phyloP scores from a whole-genome alignment of 2,888 invertebrate genomes.

The Digitonthophagus gazella region DNA sequence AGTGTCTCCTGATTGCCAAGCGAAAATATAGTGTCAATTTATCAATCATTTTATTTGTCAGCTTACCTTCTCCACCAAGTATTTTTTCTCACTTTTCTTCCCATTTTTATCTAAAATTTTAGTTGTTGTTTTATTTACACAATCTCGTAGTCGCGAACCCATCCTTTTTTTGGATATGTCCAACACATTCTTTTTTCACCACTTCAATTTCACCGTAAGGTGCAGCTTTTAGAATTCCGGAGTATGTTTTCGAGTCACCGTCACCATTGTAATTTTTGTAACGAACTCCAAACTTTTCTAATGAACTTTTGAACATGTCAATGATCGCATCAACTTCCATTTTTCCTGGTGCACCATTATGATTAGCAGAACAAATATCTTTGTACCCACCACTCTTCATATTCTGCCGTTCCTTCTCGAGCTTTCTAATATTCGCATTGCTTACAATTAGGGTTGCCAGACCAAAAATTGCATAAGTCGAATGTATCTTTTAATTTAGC shows the following conservation, averaged over 20 bases:
- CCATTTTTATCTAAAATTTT: constrained; percentile 22
- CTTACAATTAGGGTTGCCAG: constrained; percentile 2
- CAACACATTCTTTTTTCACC: constrained; percentile 33
- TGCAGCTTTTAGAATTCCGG: constrained; percentile 27
- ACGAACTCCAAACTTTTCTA: constrained; percentile 19
- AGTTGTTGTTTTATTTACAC: neutral
- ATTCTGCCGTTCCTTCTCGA: constrained; percentile 1
- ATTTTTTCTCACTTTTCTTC: constrained; percentile 21
- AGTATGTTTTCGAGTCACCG: constrained; percentile 32
- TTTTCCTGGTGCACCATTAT: constrained; percentile 2
- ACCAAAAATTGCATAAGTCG: too few relatives aligned
- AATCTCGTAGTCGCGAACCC: constrained; percentile 30
- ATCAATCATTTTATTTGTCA: constrained; percentile 37
- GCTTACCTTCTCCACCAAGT: constrained; percentile 24
- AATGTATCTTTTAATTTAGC: too few relatives aligned
- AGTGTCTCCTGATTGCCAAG: constrained; percentile 36
- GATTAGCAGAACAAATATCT: neutral
- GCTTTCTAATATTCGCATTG: neutral
- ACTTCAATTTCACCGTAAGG: constrained; percentile 29
- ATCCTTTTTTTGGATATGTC: constrained; percentile 33
- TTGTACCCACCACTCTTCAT: constrained; percentile 1
- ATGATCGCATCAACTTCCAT: neutral
- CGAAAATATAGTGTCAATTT: constrained; percentile 39
- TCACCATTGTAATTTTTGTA: constrained; percentile 32
- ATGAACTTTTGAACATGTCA: constrained; percentile 30